These are phyloP conservation scores for Psettodes erumei DNA, from an alignment of 2,113 vertebrate species.

Conservation along the genomic window DNA sequence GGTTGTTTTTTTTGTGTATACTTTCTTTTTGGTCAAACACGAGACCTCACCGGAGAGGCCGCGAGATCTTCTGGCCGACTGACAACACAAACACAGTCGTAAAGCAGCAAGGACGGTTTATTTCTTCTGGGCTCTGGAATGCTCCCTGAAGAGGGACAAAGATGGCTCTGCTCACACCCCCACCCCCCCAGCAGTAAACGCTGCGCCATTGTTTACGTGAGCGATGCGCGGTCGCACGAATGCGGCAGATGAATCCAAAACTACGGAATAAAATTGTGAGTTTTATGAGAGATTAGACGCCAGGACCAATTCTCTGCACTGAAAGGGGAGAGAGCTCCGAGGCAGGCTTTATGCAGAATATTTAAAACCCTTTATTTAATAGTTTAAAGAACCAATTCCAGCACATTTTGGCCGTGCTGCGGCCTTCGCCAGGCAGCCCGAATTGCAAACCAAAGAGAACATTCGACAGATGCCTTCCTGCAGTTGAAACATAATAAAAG, in stretches of 20 bases:
- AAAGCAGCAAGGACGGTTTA: constrained; percentile 65
- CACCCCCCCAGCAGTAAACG: constrained; percentile 43
- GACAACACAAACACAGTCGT: constrained; percentile 74
- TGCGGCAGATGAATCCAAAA: constrained; percentile 20
- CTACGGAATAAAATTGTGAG: constrained; percentile 20
- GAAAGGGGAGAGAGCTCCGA: background rate
- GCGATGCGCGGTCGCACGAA: constrained; percentile 6
- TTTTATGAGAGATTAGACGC: constrained; percentile 31
- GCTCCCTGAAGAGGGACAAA: constrained; percentile 48
- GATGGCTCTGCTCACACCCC: constrained; percentile 22
- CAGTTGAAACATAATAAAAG: constrained; percentile 28
- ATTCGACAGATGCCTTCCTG: constrained; percentile 14
- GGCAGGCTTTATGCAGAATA: constrained; percentile 15
- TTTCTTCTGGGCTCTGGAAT: constrained; percentile 64
- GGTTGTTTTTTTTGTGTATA: constrained; percentile 12
- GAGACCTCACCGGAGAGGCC: constrained; percentile 54
- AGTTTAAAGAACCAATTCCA: constrained; percentile 26
- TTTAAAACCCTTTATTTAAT: constrained; percentile 32
- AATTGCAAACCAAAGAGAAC: constrained; percentile 34
- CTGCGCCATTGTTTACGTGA: constrained; percentile 29
- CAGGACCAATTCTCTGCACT: constrained; percentile 19
- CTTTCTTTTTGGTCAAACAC: constrained; percentile 51
- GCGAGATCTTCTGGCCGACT: constrained; percentile 55
- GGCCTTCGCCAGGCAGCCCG: constrained; percentile 8
- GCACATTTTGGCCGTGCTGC: constrained; percentile 13